Evolutionary conservation across 2,113 vertebrate species (phyloP).

Genomic region (Oryzias curvinotus): DNA sequence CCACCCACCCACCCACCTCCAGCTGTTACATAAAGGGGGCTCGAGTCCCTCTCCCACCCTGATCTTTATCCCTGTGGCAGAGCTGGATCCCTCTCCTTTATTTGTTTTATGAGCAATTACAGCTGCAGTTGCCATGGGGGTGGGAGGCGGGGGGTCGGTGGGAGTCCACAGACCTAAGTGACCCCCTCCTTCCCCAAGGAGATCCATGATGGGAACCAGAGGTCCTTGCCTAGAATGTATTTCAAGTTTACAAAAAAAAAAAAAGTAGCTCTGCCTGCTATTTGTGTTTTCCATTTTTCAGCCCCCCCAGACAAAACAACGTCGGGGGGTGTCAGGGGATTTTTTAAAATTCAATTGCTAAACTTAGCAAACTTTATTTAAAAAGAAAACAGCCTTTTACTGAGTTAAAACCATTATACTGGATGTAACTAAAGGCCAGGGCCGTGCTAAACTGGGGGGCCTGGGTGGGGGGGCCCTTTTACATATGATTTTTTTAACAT

Average conservation of each 20-base stretch:
- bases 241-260: slow-evolving; percentile 6
- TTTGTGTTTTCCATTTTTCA: slow-evolving; percentile 29
- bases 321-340: slow-evolving; percentile 25
- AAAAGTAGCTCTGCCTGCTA: slow-evolving; percentile 20
- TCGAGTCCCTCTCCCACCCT: slow-evolving; percentile 36
- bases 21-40: slow-evolving; percentile 17
- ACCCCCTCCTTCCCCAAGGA: slow-evolving; percentile 16
- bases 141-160: not conserved
- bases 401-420: too few relatives aligned
- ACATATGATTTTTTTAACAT: too few relatives aligned
- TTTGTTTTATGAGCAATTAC: slow-evolving; percentile 14
- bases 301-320: slow-evolving; percentile 39
- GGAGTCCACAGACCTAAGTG: slow-evolving; percentile 14
- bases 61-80: slow-evolving; percentile 70
- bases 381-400: too few relatives aligned
- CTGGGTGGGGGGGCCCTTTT: too few relatives aligned
- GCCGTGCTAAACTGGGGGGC: too few relatives aligned
- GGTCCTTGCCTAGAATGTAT: not conserved
- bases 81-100: slow-evolving; percentile 1
- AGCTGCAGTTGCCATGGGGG: not conserved
- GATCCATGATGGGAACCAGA: slow-evolving; percentile 3
- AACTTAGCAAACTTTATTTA: too few relatives aligned
- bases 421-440: too few relatives aligned
- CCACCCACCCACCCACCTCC: slow-evolving; percentile 4
- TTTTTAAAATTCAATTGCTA: not conserved